These are phyloP conservation scores for Amphiura filiformis DNA, from an alignment of 35 echinoderm and acorn worm genomes.

Conservation along the genomic window DNA sequence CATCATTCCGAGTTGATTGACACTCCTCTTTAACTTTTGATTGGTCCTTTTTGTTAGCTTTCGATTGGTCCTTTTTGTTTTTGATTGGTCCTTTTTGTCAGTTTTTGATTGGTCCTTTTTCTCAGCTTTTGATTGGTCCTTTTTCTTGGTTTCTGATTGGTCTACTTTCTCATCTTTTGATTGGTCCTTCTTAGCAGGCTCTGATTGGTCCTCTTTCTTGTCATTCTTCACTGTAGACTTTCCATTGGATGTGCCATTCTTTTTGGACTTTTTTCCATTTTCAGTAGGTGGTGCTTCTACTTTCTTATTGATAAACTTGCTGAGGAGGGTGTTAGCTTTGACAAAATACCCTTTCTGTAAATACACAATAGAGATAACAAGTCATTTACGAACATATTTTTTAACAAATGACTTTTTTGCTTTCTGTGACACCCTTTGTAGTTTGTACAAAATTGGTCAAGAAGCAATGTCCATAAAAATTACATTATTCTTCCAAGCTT, in stretches of 20 bases:
- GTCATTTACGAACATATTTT: too few relatives aligned
- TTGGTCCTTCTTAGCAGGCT: not conserved
- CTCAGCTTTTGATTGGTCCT: not conserved
- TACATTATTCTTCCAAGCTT: too few relatives aligned
- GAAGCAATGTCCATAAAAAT: too few relatives aligned
- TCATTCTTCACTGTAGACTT: slow-evolving; percentile 19
- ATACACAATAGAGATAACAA: not conserved
- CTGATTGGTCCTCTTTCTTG: not conserved
- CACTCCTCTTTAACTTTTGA: not conserved
- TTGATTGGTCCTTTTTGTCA: not conserved
- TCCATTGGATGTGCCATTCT: slow-evolving; percentile 2
- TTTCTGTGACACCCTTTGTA: too few relatives aligned
- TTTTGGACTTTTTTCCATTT: slow-evolving; percentile 51
- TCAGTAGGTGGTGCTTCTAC: not conserved
- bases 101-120: slow-evolving; percentile 6
- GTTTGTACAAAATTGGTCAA: too few relatives aligned
- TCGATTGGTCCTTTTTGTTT: slow-evolving; percentile 1
- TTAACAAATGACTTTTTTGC: too few relatives aligned
- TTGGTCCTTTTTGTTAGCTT: not conserved
- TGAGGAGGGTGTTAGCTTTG: slow-evolving; percentile 50
- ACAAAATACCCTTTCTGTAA: slow-evolving; percentile 81
- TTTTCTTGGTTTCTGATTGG: not conserved
- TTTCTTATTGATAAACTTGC: slow-evolving; percentile 40
- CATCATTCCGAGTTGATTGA: not conserved
- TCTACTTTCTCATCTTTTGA: not conserved